Conservation (phyloP, 1,140 invertebrate species). For the Hydropsyche tenuis region DNA sequence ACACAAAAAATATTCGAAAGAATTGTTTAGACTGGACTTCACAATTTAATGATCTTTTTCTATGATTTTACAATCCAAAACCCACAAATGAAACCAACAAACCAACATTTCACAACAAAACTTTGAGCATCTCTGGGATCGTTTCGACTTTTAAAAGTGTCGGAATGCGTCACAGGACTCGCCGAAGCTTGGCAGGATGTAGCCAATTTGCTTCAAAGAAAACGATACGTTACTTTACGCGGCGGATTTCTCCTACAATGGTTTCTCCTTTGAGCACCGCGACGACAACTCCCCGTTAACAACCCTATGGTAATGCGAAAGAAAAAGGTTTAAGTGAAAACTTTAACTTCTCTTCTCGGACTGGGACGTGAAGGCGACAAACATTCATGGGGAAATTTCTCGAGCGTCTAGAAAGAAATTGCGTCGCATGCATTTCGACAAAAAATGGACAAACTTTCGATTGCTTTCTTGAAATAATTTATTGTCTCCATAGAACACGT, state of each 20-base stretch:
- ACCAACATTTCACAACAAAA: too few relatives aligned
- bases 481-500: too few relatives aligned
- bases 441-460: neutral
- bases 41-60: too few relatives aligned
- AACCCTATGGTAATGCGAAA: neutral
- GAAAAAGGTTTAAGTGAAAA: slow-evolving; percentile 18
- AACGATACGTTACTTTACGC: slow-evolving; percentile 38
- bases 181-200: slow-evolving; percentile 28
- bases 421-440: too few relatives aligned
- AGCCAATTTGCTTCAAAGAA: slow-evolving; percentile 44
- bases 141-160: slow-evolving; percentile 1
- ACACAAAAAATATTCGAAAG: neutral
- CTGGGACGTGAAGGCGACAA: neutral
- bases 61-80: too few relatives aligned
- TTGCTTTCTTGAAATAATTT: neutral
- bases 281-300: neutral
- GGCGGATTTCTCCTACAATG: slow-evolving; percentile 30
- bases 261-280: slow-evolving; percentile 13
- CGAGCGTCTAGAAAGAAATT: neutral
- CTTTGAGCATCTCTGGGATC: too few relatives aligned
- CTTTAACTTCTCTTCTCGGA: neutral
- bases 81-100: too few relatives aligned
- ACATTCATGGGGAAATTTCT: neutral
- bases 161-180: neutral
- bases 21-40: too few relatives aligned